A percentile compares a stretch with the other conserved stretches of the same genome.
phyloP scores from a whole-genome alignment of 1,140 invertebrate species.

The Goniozus legneri region DNA sequence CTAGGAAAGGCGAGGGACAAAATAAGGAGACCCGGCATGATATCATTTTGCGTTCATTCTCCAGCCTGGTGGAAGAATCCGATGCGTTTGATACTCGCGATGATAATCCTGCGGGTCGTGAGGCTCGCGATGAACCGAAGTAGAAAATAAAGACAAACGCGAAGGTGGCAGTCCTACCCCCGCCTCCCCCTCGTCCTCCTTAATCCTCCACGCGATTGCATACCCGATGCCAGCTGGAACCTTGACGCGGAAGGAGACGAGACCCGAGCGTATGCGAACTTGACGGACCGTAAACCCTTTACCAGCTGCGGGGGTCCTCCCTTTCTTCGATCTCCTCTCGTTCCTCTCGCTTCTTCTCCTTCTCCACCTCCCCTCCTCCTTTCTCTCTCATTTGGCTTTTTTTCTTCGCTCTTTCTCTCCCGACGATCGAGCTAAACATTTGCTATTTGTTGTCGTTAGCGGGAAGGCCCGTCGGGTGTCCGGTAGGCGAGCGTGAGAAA shows the following conservation, averaged over 20 bases:
- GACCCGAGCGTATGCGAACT: conserved; percentile 36
- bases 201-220: conserved; percentile 51
- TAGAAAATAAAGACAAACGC: conserved; percentile 45
- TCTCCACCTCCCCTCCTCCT: background rate
- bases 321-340: conserved; percentile 15
- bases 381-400: background rate
- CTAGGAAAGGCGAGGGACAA: too few species aligned
- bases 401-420: conserved; percentile 13
- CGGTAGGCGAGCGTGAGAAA: too few species aligned
- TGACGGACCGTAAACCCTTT: conserved; percentile 49
- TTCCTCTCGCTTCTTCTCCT: conserved; percentile 21
- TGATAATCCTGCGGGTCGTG: conserved; percentile 42
- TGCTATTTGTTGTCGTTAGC: too few species aligned
- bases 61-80: background rate
- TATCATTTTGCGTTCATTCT: too few species aligned
- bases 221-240: conserved; percentile 46
- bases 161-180: conserved; percentile 23
- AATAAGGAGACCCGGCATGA: too few species aligned
- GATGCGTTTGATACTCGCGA: conserved; percentile 6
- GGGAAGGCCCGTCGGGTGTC: too few species aligned
- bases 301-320: conserved; percentile 37
- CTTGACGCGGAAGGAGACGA: conserved; percentile 47
- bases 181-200: conserved; percentile 33
- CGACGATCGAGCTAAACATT: conserved; percentile 11
- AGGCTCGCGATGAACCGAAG: conserved; percentile 22